Percentiles rank a stretch among this genome's conserved stretches.
Evolutionary conservation across 2,797 vertebrate genomes (phyloP).

Genomic region (Bovichtus variegatus): DNA sequence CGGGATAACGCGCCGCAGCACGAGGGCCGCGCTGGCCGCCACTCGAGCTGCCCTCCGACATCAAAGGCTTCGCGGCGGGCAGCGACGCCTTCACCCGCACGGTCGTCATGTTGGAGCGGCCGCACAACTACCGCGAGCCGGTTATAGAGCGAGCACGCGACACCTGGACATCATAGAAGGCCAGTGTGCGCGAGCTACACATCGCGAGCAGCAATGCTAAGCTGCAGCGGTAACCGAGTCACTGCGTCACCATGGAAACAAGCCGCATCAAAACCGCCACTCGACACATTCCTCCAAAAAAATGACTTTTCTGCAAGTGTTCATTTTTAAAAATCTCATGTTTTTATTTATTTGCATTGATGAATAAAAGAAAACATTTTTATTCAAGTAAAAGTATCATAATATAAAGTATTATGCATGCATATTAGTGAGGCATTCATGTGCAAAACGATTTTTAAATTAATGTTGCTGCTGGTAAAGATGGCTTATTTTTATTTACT

Average conservation of each 20-base stretch:
- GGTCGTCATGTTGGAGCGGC: conserved; percentile 63
- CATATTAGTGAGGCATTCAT: too few species aligned
- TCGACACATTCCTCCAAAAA: too few species aligned
- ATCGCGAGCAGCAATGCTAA: conserved; percentile 32
- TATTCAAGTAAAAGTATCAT: too few species aligned
- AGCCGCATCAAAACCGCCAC: not conserved
- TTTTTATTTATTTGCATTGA: too few species aligned
- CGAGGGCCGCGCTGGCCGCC: conserved; percentile 61
- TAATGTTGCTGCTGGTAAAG: too few species aligned
- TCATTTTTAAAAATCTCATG: too few species aligned
- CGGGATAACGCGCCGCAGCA: conserved; percentile 8
- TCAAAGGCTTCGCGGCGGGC: conserved; percentile 32
- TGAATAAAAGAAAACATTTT: too few species aligned
- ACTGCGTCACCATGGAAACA: conserved; percentile 70
- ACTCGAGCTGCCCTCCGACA: conserved; percentile 33
- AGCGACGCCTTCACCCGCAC: conserved; percentile 53
- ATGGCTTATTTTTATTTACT: too few species aligned
- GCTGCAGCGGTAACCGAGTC: conserved; percentile 46
- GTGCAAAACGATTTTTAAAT: too few species aligned
- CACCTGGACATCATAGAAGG: not conserved
- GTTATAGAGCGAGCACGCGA: rapidly evolving
- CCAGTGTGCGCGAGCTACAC: not conserved
- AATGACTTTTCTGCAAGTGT: too few species aligned
- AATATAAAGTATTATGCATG: too few species aligned
- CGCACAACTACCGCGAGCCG: not conserved